Conservation (phyloP, 92 coral and sea anemone species). For the Heteractis magnifica region DNA sequence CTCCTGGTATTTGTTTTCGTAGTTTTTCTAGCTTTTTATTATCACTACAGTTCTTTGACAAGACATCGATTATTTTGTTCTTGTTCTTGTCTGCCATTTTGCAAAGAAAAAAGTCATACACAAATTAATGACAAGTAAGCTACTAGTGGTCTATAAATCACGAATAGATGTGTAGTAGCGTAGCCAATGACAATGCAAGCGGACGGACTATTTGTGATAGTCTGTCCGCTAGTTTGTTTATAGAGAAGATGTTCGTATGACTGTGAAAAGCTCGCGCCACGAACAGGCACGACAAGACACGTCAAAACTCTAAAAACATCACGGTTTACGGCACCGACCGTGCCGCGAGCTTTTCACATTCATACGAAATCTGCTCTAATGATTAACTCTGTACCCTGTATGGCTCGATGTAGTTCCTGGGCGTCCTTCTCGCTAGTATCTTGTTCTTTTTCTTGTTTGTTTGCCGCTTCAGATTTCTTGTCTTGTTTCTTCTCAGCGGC, state of each 20-base stretch:
- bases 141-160: background rate
- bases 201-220: too few species aligned
- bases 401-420: conserved; percentile 57
- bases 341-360: too few species aligned
- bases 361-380: background rate
- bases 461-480: conserved; percentile 29
- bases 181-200: too few species aligned
- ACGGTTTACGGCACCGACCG: background rate
- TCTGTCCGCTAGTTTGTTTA: too few species aligned
- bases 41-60: conserved; percentile 72
- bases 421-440: conserved; percentile 48
- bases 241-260: too few species aligned
- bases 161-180: too few species aligned
- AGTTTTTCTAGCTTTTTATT: conserved; percentile 54
- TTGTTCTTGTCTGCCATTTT: conserved; percentile 56
- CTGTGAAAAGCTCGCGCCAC: too few species aligned
- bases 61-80: conserved; percentile 62
- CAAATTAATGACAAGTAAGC: background rate
- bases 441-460: conserved; percentile 16
- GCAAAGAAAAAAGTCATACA: background rate
- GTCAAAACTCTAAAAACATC: background rate
- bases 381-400: conserved; percentile 38
- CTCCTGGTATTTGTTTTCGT: conserved; percentile 59
- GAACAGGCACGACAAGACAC: too few species aligned
- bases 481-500: conserved; percentile 41